phyloP scores from a whole-genome alignment of 2,113 vertebrate species.

The Ictidomys tridecemlineatus region DNA sequence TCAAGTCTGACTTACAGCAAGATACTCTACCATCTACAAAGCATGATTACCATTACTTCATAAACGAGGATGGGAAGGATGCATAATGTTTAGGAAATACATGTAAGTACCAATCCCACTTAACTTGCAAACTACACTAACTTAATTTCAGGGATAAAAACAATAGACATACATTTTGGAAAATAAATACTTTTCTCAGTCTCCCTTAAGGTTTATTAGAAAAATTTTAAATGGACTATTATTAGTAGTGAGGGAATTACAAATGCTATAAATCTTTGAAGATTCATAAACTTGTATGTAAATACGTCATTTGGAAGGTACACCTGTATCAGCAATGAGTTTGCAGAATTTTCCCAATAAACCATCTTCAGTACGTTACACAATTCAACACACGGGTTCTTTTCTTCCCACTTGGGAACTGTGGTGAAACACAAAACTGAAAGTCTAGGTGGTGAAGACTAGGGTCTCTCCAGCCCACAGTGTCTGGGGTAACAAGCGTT shows the following conservation, averaged over 20 bases:
- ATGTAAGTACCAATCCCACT: not conserved
- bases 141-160: not conserved
- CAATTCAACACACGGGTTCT: not conserved
- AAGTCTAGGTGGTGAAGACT: not conserved
- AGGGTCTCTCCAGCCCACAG: not conserved
- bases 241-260: not conserved
- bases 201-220: not conserved
- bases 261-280: not conserved
- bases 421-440: not conserved
- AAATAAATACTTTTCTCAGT: not conserved
- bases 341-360: not conserved
- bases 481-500: not conserved
- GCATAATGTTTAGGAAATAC: not conserved
- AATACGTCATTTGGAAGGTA: not conserved
- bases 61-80: not conserved
- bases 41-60: not conserved
- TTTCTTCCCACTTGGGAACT: not conserved
- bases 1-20: not conserved
- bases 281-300: no score
- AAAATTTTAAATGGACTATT: not conserved
- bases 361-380: not conserved
- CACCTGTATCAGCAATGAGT: not conserved
- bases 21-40: not conserved
- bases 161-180: not conserved
- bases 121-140: not conserved